phyloP scores from a whole-genome alignment of 2,888 invertebrate species.

The Coecobrya sp. region DNA sequence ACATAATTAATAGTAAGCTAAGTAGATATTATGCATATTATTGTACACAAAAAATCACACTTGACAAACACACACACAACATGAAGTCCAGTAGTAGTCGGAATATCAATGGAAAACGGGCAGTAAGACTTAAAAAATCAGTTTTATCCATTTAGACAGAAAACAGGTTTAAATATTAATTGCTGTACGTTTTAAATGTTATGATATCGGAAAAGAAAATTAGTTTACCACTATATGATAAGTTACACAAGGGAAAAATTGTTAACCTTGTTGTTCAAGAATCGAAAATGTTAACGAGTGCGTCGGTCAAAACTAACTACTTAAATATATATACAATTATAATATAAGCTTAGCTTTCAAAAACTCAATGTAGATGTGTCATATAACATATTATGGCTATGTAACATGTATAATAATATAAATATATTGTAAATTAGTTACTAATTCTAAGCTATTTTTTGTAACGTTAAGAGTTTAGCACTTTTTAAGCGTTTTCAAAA shows the following conservation, averaged over 20 bases:
- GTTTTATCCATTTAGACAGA: not conserved
- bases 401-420: constrained; percentile 2
- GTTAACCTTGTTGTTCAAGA: not conserved
- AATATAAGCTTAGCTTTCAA: not conserved
- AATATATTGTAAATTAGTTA: not conserved
- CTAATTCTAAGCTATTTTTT: not conserved
- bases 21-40: not conserved
- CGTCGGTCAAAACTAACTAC: not conserved
- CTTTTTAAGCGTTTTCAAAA: too few relatives aligned
- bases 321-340: not conserved
- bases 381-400: not conserved
- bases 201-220: not conserved
- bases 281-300: not conserved
- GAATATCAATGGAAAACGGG: constrained; percentile 28
- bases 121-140: constrained; percentile 25
- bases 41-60: not conserved
- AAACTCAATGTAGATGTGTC: not conserved
- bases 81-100: not conserved
- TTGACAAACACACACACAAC: not conserved
- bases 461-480: not conserved
- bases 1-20: constrained; percentile 19
- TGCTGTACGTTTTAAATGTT: not conserved
- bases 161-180: not conserved
- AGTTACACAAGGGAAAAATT: not conserved
- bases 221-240: constrained; percentile 9